Evolutionary conservation across 53 echinoderm and acorn worm genomes (phyloP), one percentile per base, ranked within the genome.

Genomic region (Zoroaster sp.): DNA sequence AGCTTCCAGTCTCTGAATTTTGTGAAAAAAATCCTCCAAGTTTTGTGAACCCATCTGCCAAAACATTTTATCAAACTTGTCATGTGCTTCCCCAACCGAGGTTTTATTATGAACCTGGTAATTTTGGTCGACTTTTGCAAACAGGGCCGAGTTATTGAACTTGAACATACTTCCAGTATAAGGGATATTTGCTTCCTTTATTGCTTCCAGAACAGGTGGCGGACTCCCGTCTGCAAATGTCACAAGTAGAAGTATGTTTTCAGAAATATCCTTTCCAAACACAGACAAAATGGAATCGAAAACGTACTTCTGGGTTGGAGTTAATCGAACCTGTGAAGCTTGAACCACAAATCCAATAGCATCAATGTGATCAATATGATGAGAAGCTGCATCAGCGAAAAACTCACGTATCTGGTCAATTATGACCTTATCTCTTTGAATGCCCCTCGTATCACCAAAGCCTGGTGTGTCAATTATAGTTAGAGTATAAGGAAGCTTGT

Each of bases 401-500:
- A 93, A 93, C 42, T 66, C 77, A 5, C 87, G 87, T 1, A 94
- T 92, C 35, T 92, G 87, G 11, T 92, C 89, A 55, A 89, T 71
- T 80, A 93, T 94, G 0, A 11, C 90, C 53, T 94, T 86, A 34
- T 94, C 94, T 42, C 92, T 74, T 54, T 75, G 23, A 25, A 94
- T 77, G 54, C 94, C 94, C 1, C 87, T 73, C 5, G 90, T 94
- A 81, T 94, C 94, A 32, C 94, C 94, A 70, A 94, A 92, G 37
- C 94, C 94, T 1, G 94, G 94, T 12, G 94, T 94, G 66, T 94
- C 94, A 35, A 94, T 94, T 13, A 94, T 46, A 11, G 94, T 86
- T 25, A 92, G 52, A 38, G 74, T 73, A 63, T 78, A 92, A 0
- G 88, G 82, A 5, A 94, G 38, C 10, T 41, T 4, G 32, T 72